These are phyloP conservation scores for Ichneumon xanthorius DNA, from an alignment of 2,888 invertebrate species.

Conservation along the genomic window DNA sequence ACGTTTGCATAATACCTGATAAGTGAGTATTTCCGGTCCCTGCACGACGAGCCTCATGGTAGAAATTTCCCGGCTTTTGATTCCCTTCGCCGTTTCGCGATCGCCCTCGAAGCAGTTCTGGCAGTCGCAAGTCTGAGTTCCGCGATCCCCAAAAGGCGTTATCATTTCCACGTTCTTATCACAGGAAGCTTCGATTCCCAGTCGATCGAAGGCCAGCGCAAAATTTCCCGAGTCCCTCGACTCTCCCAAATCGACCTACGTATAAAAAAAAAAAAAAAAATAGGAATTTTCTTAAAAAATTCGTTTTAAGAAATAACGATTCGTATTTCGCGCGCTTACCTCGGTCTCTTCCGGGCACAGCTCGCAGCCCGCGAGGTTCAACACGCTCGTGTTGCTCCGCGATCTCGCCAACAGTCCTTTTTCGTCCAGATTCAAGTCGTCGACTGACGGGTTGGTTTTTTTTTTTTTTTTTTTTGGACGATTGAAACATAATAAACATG, in stretches of 20 bases:
- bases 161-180: constrained; percentile 52
- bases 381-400: constrained; percentile 71
- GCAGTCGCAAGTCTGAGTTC: constrained; percentile 74
- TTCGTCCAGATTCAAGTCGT: constrained; percentile 73
- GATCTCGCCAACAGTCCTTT: constrained; percentile 69
- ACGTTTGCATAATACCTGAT: constrained; percentile 69
- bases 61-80: constrained; percentile 77
- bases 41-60: constrained; percentile 77
- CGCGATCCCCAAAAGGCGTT: constrained; percentile 48
- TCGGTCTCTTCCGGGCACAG: constrained; percentile 69
- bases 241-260: constrained; percentile 57
- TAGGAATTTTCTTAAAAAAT: too few relatives aligned
- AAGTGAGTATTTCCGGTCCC: constrained; percentile 79
- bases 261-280: neutral
- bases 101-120: constrained; percentile 66
- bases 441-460: constrained; percentile 64
- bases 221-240: constrained; percentile 73
- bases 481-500: neutral
- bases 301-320: too few relatives aligned
- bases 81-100: constrained; percentile 50
- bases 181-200: constrained; percentile 68
- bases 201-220: constrained; percentile 73
- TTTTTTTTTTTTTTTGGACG: neutral
- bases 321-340: constrained; percentile 60
- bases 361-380: constrained; percentile 69